These are phyloP conservation scores for Montipora cactus DNA, from an alignment of 64 coral and sea anemone species.

Conservation along the genomic window DNA sequence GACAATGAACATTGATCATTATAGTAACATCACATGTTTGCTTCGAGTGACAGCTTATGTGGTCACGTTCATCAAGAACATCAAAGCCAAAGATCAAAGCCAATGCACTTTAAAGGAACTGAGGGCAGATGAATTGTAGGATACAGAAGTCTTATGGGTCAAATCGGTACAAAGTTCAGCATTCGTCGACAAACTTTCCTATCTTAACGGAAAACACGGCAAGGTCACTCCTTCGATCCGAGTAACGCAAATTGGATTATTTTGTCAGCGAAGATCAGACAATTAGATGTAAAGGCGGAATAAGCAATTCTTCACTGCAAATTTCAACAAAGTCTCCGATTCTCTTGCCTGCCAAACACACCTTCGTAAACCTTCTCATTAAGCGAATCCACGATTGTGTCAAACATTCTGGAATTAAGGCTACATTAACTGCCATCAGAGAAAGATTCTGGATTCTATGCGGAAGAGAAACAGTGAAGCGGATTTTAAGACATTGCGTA, in stretches of 20 bases:
- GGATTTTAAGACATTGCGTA: constrained; percentile 24
- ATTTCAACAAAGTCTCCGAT: neutral
- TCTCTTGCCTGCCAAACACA: constrained; percentile 10
- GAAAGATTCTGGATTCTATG: constrained; percentile 13
- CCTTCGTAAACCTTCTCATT: neutral
- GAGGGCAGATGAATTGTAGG: neutral
- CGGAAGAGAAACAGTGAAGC: constrained; percentile 30
- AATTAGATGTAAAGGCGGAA: constrained; percentile 12
- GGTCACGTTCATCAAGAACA: neutral
- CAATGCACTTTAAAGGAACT: neutral
- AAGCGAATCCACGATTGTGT: neutral
- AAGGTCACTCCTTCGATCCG: constrained; percentile 1
- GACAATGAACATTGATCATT: neutral
- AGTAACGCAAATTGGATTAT: constrained; percentile 7
- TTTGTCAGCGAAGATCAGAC: constrained; percentile 5
- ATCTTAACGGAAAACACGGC: neutral
- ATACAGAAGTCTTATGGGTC: neutral
- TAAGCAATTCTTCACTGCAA: neutral
- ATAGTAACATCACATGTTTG: neutral
- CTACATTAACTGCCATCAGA: constrained; percentile 5
- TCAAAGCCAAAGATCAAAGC: neutral
- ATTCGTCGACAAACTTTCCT: constrained; percentile 5
- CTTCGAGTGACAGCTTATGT: neutral
- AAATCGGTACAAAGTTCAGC: neutral
- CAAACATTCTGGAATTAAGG: neutral